Evolutionary conservation across 2,888 invertebrate genomes (phyloP).

Genomic region (Notocelia uddmanniana): DNA sequence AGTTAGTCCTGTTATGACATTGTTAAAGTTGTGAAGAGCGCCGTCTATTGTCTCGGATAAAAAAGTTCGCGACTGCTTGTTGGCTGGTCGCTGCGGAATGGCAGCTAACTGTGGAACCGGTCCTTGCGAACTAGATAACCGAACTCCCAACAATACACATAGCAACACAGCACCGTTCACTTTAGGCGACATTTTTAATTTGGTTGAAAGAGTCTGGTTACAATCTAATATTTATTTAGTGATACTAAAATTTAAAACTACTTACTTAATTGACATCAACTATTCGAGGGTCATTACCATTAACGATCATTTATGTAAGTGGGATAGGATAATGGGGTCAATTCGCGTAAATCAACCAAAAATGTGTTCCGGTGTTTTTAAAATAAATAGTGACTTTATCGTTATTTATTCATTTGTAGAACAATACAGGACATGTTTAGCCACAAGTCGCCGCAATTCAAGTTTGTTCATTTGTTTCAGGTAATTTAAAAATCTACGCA

Average conservation of each 20-base stretch:
- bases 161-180: constrained; percentile 21
- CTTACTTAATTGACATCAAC: background rate
- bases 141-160: constrained; percentile 15
- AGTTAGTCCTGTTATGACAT: constrained; percentile 35
- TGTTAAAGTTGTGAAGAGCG: constrained; percentile 15
- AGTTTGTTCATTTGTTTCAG: too few relatives aligned
- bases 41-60: constrained; percentile 17
- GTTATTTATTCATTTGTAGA: too few relatives aligned
- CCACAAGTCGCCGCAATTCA: too few relatives aligned
- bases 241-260: constrained; percentile 21
- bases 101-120: constrained; percentile 7
- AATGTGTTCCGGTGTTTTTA: too few relatives aligned
- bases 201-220: background rate
- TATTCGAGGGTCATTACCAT: background rate
- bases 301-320: constrained; percentile 17
- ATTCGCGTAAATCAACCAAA: too few relatives aligned
- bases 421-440: too few relatives aligned
- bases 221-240: background rate
- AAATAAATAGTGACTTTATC: too few relatives aligned
- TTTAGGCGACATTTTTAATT: constrained; percentile 20
- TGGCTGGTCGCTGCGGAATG: constrained; percentile 6
- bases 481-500: too few relatives aligned
- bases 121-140: constrained; percentile 13
- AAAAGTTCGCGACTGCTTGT: constrained; percentile 10
- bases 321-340: background rate